Percentiles rank a stretch among this genome's conserved stretches.
Evolutionary conservation across 1,140 invertebrate species (phyloP).

Genomic region (Tetramorium parvispinum): DNA sequence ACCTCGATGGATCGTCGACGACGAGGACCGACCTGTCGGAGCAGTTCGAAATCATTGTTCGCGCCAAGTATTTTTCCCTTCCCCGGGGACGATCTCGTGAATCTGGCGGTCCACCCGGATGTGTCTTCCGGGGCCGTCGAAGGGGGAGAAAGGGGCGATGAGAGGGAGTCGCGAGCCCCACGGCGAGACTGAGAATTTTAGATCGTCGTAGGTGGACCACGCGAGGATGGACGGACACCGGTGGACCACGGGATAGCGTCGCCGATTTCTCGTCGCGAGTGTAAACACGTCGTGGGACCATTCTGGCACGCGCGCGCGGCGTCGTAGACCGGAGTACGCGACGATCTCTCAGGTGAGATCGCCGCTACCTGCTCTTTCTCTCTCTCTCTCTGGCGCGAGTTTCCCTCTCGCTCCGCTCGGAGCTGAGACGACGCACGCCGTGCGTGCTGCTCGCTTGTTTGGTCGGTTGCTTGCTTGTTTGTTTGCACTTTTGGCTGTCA

Average conservation of each 20-base stretch:
- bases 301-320: background rate
- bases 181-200: background rate
- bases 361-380: background rate
- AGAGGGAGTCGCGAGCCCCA: background rate
- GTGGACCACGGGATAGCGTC: background rate
- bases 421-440: conserved; percentile 11
- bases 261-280: background rate
- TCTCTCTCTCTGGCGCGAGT: background rate
- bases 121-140: background rate
- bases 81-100: background rate
- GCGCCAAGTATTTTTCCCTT: conserved; percentile 21
- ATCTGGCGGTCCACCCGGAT: too few species aligned
- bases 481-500: conserved; percentile 49
- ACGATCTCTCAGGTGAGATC: conserved; percentile 7
- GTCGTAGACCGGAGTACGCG: background rate
- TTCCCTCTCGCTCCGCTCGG: background rate
- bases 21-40: background rate
- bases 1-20: background rate
- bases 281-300: background rate
- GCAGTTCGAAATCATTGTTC: conserved; percentile 34
- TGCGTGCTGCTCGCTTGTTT: conserved; percentile 43
- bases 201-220: too few species aligned
- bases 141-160: background rate
- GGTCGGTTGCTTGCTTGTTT: conserved; percentile 44
- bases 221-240: background rate